phyloP scores from a whole-genome alignment of 2,888 invertebrate species.

The Meandrusa payeni region DNA sequence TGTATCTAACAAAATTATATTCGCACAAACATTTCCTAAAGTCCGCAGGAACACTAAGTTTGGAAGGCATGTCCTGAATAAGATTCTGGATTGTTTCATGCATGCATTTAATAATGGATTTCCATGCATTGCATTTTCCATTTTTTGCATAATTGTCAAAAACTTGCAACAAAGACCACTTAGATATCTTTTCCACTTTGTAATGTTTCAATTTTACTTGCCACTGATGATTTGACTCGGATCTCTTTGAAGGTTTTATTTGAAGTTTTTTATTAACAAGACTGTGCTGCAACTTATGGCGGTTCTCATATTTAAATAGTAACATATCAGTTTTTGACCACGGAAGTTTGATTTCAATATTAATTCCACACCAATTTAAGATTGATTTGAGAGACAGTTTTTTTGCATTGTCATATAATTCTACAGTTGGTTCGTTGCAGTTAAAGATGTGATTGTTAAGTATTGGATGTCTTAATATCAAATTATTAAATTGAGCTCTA shows the following conservation, averaged over 20 bases:
- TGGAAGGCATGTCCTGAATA: background rate
- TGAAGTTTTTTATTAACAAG: slow-evolving; percentile 41
- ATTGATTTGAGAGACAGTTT: slow-evolving; percentile 35
- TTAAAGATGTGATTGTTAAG: slow-evolving; percentile 47
- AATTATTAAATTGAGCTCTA: slow-evolving; percentile 42
- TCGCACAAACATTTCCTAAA: slow-evolving; percentile 33
- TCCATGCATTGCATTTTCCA: background rate
- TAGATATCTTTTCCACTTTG: background rate
- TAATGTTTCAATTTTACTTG: slow-evolving; percentile 3
- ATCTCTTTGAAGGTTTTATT: background rate
- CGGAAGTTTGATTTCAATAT: slow-evolving; percentile 32
- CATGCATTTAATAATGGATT: background rate
- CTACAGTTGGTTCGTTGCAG: slow-evolving; percentile 25
- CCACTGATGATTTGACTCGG: slow-evolving; percentile 3
- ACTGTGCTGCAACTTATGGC: slow-evolving; percentile 36
- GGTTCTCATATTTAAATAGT: slow-evolving; percentile 33
- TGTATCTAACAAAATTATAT: slow-evolving; percentile 47
- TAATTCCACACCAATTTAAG: slow-evolving; percentile 43
- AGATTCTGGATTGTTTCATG: background rate
- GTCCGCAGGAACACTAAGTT: background rate
- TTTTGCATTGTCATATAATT: slow-evolving; percentile 32
- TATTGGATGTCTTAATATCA: slow-evolving; percentile 44
- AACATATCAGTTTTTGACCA: slow-evolving; percentile 19
- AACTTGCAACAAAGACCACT: background rate
- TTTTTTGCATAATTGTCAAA: background rate